These are phyloP conservation scores for Heliconius hortense DNA, from an alignment of 2,888 invertebrate species.

Conservation along the genomic window DNA sequence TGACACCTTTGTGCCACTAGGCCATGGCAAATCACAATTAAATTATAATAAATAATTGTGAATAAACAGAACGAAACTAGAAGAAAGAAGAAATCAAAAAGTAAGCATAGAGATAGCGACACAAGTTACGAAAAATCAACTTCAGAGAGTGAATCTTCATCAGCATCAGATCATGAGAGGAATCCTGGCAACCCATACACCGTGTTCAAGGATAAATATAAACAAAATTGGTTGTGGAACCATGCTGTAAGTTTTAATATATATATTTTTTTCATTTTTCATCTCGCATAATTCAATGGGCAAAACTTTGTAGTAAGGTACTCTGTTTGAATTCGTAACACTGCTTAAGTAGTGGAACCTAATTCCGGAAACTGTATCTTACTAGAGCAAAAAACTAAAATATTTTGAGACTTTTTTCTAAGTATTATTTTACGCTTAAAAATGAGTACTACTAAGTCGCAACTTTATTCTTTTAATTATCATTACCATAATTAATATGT, in stretches of 20 bases:
- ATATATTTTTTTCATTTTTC: not conserved
- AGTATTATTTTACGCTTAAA: too few relatives aligned
- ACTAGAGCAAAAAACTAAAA: too few relatives aligned
- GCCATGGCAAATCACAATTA: too few relatives aligned
- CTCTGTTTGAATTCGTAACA: too few relatives aligned
- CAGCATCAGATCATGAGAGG: slow-evolving; percentile 53
- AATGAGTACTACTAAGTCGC: too few relatives aligned
- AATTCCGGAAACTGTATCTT: too few relatives aligned
- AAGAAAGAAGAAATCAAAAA: slow-evolving; percentile 24
- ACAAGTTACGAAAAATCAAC: slow-evolving; percentile 4
- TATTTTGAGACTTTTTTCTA: too few relatives aligned
- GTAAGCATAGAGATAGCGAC: slow-evolving; percentile 31
- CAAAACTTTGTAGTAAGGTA: too few relatives aligned
- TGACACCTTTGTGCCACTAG: too few relatives aligned
- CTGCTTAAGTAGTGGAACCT: too few relatives aligned
- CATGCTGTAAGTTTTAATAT: slow-evolving; percentile 41
- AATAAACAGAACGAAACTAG: slow-evolving; percentile 22
- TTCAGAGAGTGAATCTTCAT: slow-evolving; percentile 26
- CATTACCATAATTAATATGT: too few relatives aligned
- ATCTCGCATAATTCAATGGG: not conserved
- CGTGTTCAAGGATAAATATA: slow-evolving; percentile 61
- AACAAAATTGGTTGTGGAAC: slow-evolving; percentile 69
- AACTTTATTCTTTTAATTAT: too few relatives aligned
- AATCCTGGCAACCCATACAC: slow-evolving; percentile 72
- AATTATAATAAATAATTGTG: not conserved